Evolutionary conservation across 2,888 invertebrate genomes (phyloP), one percentile per base, ranked within the genome.

Genomic region (Leucozona laternaria): DNA sequence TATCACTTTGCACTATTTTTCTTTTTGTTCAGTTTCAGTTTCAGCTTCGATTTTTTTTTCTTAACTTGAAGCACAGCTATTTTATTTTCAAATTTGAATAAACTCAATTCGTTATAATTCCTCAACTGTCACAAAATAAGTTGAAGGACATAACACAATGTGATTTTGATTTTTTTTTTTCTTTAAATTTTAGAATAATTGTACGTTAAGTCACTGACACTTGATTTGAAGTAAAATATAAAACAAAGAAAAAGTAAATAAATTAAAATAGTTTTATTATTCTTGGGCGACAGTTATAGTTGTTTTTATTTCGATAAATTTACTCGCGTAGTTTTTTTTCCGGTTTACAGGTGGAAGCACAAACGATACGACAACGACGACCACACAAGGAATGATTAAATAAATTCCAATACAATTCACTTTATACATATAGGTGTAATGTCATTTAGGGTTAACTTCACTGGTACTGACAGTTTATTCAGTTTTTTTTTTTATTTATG

Each of bases 341-440:
- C 85, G 48, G 40, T 10, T 31, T 20, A 20, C 68, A 64, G 73
- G 55, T 64, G 82, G 82, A n/a, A 77, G 43, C 72, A 40, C 57
- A 60, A 37, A 37, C 68, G 50, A 68, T 25, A 10, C 64, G 20
- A 22, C 37, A 37, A 22, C 80, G 68, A 72, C 73, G 73, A 85
- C 80, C 85, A 85, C 80, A 78, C 77, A 70, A 60, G 77, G 77
- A 85, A 85, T 85, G 85, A 80, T 73, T 78, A 79, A 80, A 78
- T 55, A 64, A 77, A 77, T 80, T 85, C 73, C 72, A 72, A 73
- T 45, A 85, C 85, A 64, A 73, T 78, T 80, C 73, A 85, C 85
- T 85, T 85, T 85, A 85, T 85, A 85, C 15, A 8, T 8, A n/a
- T 6, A 31, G 31, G 31, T 31, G 8, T 31, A 31, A 48, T 80